These are phyloP conservation scores for Callyntrura sp. DNA, from an alignment of 2,888 invertebrate genomes.

Conservation along the genomic window DNA sequence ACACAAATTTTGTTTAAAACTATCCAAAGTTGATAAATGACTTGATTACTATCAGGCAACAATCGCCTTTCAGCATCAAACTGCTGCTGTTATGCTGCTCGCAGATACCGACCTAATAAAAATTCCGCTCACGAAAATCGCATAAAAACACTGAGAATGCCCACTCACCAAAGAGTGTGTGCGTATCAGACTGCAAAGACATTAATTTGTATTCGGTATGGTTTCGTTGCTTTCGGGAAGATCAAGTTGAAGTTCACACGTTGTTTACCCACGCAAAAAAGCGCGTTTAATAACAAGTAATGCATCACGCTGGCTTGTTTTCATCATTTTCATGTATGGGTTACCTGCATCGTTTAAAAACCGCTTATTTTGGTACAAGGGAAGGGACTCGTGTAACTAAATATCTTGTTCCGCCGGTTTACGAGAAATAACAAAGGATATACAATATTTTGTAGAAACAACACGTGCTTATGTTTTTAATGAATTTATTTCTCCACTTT, in stretches of 20 bases:
- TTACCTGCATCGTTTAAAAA: neutral
- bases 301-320: too few relatives aligned
- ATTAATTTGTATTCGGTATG: conserved; percentile 22
- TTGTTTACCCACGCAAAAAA: neutral
- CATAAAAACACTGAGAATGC: conserved; percentile 2
- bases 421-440: neutral
- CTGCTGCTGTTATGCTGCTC: neutral
- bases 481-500: neutral
- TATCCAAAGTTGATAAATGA: neutral
- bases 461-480: neutral
- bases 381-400: neutral
- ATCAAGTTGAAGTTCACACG: neutral
- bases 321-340: neutral
- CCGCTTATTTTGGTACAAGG: neutral
- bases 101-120: conserved; percentile 4
- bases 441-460: neutral
- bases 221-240: neutral
- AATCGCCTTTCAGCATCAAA: conserved; percentile 3
- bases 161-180: neutral
- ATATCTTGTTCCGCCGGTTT: neutral
- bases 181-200: conserved; percentile 4
- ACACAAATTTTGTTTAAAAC: neutral
- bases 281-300: too few relatives aligned
- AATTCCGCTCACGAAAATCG: conserved; percentile 44
- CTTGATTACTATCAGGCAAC: neutral